These are phyloP conservation scores for Cetonia aurata DNA, from an alignment of 2,888 invertebrate genomes.

Conservation along the genomic window DNA sequence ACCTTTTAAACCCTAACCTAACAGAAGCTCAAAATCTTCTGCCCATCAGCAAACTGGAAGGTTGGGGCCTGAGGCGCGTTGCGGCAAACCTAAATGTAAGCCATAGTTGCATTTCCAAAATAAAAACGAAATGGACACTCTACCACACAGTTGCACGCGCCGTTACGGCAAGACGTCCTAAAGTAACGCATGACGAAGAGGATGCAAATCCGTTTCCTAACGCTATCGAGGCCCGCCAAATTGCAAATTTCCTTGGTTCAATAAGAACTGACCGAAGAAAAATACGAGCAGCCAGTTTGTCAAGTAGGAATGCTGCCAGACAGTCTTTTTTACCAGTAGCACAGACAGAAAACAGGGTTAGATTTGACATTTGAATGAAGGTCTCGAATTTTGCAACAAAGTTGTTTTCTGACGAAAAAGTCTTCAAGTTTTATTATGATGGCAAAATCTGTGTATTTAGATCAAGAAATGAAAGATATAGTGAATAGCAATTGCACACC, in stretches of 20 bases:
- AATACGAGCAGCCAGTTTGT: background rate
- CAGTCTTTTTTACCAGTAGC: conserved; percentile 2
- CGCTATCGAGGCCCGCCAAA: background rate
- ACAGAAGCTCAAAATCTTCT: too few species aligned
- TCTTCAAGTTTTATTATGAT: too few species aligned
- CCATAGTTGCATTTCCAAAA: conserved; percentile 15
- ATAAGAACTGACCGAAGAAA: too few species aligned
- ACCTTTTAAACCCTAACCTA: too few species aligned
- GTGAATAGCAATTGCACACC: too few species aligned
- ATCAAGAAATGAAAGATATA: too few species aligned
- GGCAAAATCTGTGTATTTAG: too few species aligned
- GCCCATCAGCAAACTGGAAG: too few species aligned
- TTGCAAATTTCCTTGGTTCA: too few species aligned
- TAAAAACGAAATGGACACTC: background rate
- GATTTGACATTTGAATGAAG: too few species aligned
- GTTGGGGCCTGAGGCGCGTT: background rate
- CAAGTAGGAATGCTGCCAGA: conserved; percentile 3
- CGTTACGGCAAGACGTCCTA: background rate
- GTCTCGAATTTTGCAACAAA: too few species aligned
- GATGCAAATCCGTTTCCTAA: background rate
- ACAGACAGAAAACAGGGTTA: conserved; percentile 1
- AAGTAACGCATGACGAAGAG: conserved; percentile 1
- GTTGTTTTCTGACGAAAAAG: too few species aligned
- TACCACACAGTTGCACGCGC: background rate
- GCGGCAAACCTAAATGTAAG: conserved; percentile 13